A percentile compares a stretch with the other conserved stretches of the same genome.
phyloP scores from a whole-genome alignment of 2,797 vertebrate species.

The Tamandua tetradactyla region DNA sequence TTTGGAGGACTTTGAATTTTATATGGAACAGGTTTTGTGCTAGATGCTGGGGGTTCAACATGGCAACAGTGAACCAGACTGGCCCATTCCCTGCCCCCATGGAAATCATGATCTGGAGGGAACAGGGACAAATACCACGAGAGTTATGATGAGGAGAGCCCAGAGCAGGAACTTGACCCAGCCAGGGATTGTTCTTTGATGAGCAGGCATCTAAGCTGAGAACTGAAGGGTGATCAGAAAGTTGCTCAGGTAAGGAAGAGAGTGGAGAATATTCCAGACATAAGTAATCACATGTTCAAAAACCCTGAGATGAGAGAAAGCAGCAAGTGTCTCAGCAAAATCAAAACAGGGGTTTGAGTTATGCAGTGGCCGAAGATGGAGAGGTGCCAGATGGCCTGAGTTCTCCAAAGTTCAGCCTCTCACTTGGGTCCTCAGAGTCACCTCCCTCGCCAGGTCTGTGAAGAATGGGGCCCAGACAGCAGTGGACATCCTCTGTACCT shows the following conservation, averaged over 20 bases:
- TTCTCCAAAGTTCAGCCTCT: background rate
- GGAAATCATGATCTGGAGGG: background rate
- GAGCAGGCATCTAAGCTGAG: background rate
- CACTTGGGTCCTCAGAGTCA: background rate
- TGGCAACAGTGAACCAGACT: background rate
- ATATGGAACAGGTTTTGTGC: background rate
- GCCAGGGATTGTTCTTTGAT: background rate
- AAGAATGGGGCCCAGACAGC: conserved; percentile 75
- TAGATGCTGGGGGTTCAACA: background rate
- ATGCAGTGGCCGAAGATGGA: background rate
- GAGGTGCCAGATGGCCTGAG: background rate
- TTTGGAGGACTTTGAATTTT: background rate
- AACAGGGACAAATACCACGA: background rate
- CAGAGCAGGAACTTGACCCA: background rate
- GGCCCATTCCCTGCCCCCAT: background rate
- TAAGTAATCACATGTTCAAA: background rate
- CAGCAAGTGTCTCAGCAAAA: background rate
- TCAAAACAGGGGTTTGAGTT: background rate
- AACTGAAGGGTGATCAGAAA: background rate
- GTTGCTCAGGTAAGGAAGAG: background rate
- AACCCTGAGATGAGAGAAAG: background rate
- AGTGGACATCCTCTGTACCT: conserved; percentile 80
- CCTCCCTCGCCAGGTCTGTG: conserved; percentile 72
- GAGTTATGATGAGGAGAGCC: background rate
- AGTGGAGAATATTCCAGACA: background rate